Conservation (phyloP, 2,888 invertebrate genomes). For the Diaperis boleti region DNA sequence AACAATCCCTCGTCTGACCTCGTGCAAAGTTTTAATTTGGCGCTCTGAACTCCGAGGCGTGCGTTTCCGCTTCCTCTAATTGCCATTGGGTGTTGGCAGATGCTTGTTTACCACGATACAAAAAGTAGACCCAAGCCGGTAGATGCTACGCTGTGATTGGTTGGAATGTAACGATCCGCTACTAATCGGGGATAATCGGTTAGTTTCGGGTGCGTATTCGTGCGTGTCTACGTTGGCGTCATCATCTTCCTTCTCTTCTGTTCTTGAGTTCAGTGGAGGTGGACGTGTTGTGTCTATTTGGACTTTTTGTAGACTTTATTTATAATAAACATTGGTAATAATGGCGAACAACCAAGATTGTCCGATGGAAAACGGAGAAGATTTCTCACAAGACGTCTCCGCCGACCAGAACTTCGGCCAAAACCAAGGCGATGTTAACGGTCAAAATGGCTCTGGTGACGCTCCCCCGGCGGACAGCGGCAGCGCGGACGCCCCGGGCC, state of each 20-base stretch:
- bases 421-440: conserved; percentile 65
- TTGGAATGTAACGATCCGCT: conserved; percentile 21
- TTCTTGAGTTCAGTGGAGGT: conserved; percentile 57
- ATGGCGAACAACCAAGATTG: conserved; percentile 75
- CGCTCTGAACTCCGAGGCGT: neutral
- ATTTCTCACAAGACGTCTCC: conserved; percentile 80
- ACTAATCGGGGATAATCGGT: conserved; percentile 23
- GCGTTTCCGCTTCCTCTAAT: neutral
- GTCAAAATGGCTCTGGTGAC: conserved; percentile 71
- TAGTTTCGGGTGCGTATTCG: conserved; percentile 10
- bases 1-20: too few relatives aligned
- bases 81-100: neutral
- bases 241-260: conserved; percentile 56
- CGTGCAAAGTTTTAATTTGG: conserved; percentile 9
- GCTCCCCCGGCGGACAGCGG: conserved; percentile 77
- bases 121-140: conserved; percentile 7
- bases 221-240: conserved; percentile 41
- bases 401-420: conserved; percentile 71
- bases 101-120: neutral
- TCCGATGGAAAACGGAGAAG: conserved; percentile 83
- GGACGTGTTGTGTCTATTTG: conserved; percentile 56
- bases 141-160: conserved; percentile 2
- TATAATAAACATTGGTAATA: conserved; percentile 21
- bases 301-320: conserved; percentile 37
- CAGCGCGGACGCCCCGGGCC: conserved; percentile 80